Conservation (phyloP, 2,888 invertebrate genomes). For the Netelia fuscicornis region DNA sequence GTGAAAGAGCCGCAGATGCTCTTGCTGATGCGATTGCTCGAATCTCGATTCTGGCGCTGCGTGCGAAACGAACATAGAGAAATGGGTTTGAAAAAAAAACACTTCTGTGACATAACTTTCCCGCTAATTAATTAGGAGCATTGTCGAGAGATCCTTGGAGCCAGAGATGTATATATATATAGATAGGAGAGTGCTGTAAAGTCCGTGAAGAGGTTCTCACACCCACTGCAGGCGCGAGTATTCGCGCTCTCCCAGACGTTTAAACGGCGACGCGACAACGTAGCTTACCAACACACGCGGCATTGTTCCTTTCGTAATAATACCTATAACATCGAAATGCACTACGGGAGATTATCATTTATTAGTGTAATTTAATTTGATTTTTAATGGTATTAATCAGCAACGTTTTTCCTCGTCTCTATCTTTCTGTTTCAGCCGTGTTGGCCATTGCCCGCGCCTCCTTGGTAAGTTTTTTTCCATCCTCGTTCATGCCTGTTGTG, state of each 20-base stretch:
- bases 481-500: not conserved
- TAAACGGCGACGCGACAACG: slow-evolving; percentile 66
- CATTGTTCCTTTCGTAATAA: slow-evolving; percentile 66
- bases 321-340: slow-evolving; percentile 49
- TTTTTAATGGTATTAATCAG: slow-evolving; percentile 30
- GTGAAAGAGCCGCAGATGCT: slow-evolving; percentile 63
- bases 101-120: slow-evolving; percentile 83
- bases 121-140: slow-evolving; percentile 83
- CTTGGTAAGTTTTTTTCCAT: slow-evolving; percentile 76
- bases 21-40: slow-evolving; percentile 63
- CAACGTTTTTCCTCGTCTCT: slow-evolving; percentile 9
- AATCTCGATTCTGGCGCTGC: slow-evolving; percentile 37
- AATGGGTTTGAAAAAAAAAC: slow-evolving; percentile 71
- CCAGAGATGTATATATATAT: slow-evolving; percentile 44
- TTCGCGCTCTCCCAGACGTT: slow-evolving; percentile 44
- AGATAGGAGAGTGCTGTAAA: slow-evolving; percentile 67
- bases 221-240: slow-evolving; percentile 57
- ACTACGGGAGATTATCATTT: slow-evolving; percentile 49
- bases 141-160: slow-evolving; percentile 75
- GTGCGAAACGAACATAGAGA: slow-evolving; percentile 58
- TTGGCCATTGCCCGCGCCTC: slow-evolving; percentile 79
- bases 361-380: slow-evolving; percentile 27
- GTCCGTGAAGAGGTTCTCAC: slow-evolving; percentile 71
- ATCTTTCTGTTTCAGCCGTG: slow-evolving; percentile 78
- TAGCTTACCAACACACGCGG: slow-evolving; percentile 46